These are phyloP conservation scores for Hartigia nigra DNA, from an alignment of 2,888 invertebrate genomes.

Conservation along the genomic window DNA sequence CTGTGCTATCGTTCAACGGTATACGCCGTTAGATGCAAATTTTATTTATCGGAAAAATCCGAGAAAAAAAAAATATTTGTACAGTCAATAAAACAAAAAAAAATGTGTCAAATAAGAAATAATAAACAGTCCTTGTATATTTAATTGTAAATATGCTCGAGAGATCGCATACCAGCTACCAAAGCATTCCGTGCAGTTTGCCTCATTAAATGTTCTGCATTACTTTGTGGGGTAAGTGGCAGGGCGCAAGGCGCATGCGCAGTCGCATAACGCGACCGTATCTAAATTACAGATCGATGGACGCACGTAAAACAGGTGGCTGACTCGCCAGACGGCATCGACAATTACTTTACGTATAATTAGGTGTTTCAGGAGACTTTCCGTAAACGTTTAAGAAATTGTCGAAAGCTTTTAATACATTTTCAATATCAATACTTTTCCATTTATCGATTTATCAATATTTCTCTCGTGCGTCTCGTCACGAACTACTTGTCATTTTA, in stretches of 20 bases:
- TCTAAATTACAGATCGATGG: not conserved
- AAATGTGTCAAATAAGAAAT: not conserved
- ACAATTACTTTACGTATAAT: not conserved
- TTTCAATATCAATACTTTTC: no score
- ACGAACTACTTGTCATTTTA: not conserved
- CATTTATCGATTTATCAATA: not conserved
- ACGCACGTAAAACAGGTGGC: not conserved
- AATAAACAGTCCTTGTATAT: not conserved
- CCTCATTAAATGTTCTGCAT: not conserved
- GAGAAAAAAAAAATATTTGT: not conserved
- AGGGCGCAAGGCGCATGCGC: not conserved
- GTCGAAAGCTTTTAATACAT: not conserved
- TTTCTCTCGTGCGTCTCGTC: not conserved
- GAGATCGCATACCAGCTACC: not conserved
- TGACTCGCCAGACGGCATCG: not conserved
- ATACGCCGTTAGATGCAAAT: not conserved
- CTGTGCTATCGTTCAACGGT: not conserved
- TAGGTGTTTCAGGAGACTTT: no score
- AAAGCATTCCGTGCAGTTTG: not conserved
- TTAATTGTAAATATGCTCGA: not conserved
- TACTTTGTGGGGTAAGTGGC: not conserved
- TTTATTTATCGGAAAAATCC: not conserved
- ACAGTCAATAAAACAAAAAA: not conserved
- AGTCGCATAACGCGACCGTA: not conserved
- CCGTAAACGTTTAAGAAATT: not conserved